These are phyloP conservation scores for Capromys pilorides DNA, from an alignment of 2,797 vertebrate genomes.

Conservation along the genomic window DNA sequence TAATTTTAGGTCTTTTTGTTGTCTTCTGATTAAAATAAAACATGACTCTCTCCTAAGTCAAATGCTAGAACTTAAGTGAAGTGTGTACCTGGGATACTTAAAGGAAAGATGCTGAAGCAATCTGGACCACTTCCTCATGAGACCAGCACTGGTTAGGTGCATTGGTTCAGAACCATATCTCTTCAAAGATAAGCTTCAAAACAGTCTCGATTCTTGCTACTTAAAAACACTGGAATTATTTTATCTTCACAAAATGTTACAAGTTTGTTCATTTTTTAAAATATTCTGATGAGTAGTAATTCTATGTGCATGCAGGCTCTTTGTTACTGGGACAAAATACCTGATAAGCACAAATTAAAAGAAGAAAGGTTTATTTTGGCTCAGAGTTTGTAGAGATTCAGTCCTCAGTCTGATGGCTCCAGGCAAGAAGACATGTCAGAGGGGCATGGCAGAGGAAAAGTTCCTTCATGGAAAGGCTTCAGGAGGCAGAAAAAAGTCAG, in stretches of 20 bases:
- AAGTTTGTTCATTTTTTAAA: conserved; percentile 22
- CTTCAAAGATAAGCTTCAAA: background rate
- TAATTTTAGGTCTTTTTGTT: background rate
- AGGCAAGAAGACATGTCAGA: background rate
- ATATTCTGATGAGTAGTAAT: conserved; percentile 13
- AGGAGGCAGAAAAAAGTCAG: background rate
- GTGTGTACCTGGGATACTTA: background rate
- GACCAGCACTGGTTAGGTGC: background rate
- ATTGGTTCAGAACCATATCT: background rate
- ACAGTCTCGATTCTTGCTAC: background rate
- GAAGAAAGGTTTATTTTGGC: background rate
- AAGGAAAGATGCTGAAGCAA: no score
- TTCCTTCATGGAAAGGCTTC: background rate
- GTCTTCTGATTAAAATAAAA: background rate
- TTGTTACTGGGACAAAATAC: background rate
- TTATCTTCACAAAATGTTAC: background rate
- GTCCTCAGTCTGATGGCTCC: background rate
- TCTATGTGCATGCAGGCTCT: background rate
- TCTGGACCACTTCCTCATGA: background rate
- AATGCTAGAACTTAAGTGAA: background rate
- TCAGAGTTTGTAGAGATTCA: background rate
- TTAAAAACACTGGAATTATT: conserved; percentile 1
- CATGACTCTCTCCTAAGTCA: background rate
- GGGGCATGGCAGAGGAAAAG: background rate
- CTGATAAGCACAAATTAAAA: background rate